These are phyloP conservation scores for Cynopterus sphinx DNA, from an alignment of 2,797 vertebrate genomes.

Conservation along the genomic window DNA sequence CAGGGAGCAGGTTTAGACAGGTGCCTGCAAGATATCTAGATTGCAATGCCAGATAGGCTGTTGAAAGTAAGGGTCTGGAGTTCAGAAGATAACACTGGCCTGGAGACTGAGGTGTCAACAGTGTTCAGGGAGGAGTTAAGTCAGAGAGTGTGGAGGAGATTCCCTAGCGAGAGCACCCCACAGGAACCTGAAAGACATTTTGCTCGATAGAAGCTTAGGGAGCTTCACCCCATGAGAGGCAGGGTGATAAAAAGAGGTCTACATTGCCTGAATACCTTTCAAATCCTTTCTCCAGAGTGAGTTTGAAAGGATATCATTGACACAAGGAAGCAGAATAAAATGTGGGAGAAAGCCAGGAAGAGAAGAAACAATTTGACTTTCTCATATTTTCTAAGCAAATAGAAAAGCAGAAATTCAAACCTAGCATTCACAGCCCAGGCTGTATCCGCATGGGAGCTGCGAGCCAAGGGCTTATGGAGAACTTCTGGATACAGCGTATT, in stretches of 20 bases:
- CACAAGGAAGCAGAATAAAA: neutral
- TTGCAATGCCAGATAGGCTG: neutral
- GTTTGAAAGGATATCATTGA: neutral
- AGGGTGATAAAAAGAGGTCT: neutral
- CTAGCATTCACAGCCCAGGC: neutral
- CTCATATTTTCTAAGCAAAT: neutral
- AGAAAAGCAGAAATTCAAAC: neutral
- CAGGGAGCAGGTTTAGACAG: neutral
- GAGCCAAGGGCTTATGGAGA: neutral
- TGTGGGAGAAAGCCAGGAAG: neutral
- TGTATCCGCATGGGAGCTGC: neutral
- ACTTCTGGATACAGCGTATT: conserved; percentile 23
- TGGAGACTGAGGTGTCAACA: neutral
- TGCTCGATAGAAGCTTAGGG: neutral
- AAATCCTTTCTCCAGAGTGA: neutral
- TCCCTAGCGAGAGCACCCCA: accelerated
- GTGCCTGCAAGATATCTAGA: neutral
- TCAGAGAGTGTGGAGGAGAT: neutral
- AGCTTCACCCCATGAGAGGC: neutral
- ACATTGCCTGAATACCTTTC: neutral
- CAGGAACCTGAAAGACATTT: neutral
- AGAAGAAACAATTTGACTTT: neutral
- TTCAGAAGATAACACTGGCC: neutral
- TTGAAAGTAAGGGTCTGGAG: neutral
- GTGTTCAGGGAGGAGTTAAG: neutral